Percentiles rank a stretch among this genome's conserved stretches.
Evolutionary conservation across 2,888 invertebrate genomes (phyloP).

Genomic region (Hecatera dysodea): DNA sequence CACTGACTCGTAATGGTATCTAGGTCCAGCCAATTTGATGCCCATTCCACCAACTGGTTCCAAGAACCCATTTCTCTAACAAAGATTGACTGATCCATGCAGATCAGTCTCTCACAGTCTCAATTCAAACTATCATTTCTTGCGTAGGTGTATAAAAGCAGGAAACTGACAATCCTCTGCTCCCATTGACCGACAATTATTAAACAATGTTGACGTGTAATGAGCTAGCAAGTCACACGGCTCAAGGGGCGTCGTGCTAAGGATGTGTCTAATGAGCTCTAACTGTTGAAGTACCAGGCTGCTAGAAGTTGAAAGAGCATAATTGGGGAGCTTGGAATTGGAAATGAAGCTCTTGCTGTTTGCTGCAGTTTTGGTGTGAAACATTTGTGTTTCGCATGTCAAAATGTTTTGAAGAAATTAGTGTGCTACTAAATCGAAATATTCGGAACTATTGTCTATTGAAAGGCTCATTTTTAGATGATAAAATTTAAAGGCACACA

Average conservation of each 20-base stretch:
- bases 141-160: slow-evolving; percentile 39
- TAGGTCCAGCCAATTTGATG: slow-evolving; percentile 13
- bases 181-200: slow-evolving; percentile 57
- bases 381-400: neutral
- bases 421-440: too few species aligned
- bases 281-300: slow-evolving; percentile 35
- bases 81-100: slow-evolving; percentile 9
- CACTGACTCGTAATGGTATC: neutral
- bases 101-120: slow-evolving; percentile 11
- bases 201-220: slow-evolving; percentile 48
- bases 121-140: slow-evolving; percentile 21
- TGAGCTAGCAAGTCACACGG: slow-evolving; percentile 55
- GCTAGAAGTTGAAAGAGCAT: slow-evolving; percentile 23
- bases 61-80: slow-evolving; percentile 26
- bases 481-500: too few species aligned
- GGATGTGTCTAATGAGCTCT: slow-evolving; percentile 58
- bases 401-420: neutral
- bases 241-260: slow-evolving; percentile 54
- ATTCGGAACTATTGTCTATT: too few species aligned
- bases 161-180: slow-evolving; percentile 49
- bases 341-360: neutral
- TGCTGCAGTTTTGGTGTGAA: neutral
- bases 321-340: slow-evolving; percentile 21
- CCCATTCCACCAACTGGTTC: slow-evolving; percentile 15
- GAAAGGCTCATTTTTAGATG: too few species aligned